A percentile compares a stretch with the other conserved stretches of the same genome.
These are phyloP conservation scores for Campoplex nolae DNA, from an alignment of 2,888 invertebrate genomes.

Conservation along the genomic window DNA sequence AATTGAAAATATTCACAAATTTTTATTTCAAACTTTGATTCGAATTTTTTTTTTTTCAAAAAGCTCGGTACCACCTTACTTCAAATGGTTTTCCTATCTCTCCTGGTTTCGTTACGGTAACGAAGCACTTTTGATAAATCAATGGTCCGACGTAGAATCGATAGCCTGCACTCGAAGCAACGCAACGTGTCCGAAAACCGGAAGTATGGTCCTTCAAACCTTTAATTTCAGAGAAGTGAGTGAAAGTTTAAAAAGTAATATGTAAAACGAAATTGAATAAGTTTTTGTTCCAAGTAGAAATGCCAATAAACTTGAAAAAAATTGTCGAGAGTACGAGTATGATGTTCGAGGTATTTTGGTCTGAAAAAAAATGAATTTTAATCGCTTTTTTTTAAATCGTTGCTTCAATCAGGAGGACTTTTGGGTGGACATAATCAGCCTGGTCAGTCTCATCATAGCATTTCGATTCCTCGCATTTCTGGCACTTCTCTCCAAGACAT, in stretches of 20 bases:
- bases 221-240: conserved; percentile 91
- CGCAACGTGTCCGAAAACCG: conserved; percentile 92
- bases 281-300: no score
- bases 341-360: not conserved
- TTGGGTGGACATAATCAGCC: conserved; percentile 89
- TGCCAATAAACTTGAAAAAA: not conserved
- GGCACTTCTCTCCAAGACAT: conserved; percentile 89
- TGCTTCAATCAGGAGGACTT: conserved; percentile 87
- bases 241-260: conserved; percentile 21
- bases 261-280: no score
- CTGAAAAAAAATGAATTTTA: conserved; percentile 13
- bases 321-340: not conserved
- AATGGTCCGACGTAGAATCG: conserved; percentile 92
- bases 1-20: not conserved
- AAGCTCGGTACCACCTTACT: conserved; percentile 93
- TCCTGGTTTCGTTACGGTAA: conserved; percentile 98
- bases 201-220: conserved; percentile 91
- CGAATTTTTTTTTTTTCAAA: conserved; percentile 30
- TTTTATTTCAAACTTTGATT: not conserved
- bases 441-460: conserved; percentile 89
- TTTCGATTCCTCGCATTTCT: conserved; percentile 92
- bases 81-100: conserved; percentile 94
- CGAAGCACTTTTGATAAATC: conserved; percentile 94
- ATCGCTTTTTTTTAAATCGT: conserved; percentile 20
- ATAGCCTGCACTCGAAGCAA: conserved; percentile 91